phyloP scores from a whole-genome alignment of 2,888 invertebrate species.

The Lutraria lutraria region DNA sequence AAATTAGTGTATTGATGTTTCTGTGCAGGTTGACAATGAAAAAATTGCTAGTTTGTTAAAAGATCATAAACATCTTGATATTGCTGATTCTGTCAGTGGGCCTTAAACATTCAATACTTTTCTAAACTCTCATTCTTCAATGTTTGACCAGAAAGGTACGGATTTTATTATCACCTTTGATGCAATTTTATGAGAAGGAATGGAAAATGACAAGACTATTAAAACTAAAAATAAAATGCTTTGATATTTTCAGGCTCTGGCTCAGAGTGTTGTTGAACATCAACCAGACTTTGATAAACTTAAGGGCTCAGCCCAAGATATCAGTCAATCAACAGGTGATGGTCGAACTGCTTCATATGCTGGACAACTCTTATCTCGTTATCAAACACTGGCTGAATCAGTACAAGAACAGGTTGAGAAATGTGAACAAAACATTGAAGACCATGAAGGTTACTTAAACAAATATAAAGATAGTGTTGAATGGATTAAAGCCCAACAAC shows the following conservation, averaged over 20 bases:
- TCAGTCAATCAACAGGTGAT: constrained; percentile 93
- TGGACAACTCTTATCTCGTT: constrained; percentile 92
- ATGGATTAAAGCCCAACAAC: constrained; percentile 92
- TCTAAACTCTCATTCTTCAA: too few species aligned
- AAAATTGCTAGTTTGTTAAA: too few species aligned
- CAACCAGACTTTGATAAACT: constrained; percentile 93
- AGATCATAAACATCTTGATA: too few species aligned
- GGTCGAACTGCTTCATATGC: constrained; percentile 94
- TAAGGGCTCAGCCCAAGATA: constrained; percentile 90
- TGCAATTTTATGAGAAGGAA: too few species aligned
- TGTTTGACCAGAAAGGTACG: too few species aligned
- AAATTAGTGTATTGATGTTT: too few species aligned
- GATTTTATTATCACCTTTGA: too few species aligned
- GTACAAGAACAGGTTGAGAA: constrained; percentile 92
- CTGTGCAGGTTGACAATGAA: too few species aligned
- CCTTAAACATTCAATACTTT: too few species aligned
- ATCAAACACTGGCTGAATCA: constrained; percentile 88
- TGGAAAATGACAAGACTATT: too few species aligned
- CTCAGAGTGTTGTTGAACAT: constrained; percentile 94
- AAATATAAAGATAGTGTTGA: constrained; percentile 90
- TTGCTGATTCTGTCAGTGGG: too few species aligned
- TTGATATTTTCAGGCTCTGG: constrained; percentile 88
- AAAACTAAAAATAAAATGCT: not conserved
- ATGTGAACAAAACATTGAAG: constrained; percentile 94
- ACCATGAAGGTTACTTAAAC: constrained; percentile 93